Evolutionary conservation across 35 echinoderm and acorn worm species (phyloP).

Genomic region (Apostichopus parvimensis): DNA sequence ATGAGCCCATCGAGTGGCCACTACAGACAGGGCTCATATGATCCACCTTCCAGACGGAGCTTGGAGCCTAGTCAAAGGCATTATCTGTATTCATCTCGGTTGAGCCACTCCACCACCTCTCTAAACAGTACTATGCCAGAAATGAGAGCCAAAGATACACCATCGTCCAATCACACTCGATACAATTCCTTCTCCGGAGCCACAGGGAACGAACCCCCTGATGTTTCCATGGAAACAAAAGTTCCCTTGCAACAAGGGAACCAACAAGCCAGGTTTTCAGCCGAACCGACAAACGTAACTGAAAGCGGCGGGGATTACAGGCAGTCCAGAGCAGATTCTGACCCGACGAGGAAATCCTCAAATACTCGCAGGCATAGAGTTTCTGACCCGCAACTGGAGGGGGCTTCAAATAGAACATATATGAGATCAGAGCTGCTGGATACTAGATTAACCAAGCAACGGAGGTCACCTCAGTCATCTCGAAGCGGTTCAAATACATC

Average conservation of each 20-base stretch:
- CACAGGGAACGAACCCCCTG: constrained; percentile 18
- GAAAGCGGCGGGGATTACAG: neutral
- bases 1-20: neutral
- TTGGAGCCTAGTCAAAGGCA: neutral
- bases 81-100: constrained; percentile 30
- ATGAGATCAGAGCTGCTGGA: neutral
- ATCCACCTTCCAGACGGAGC: neutral
- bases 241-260: neutral
- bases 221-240: constrained; percentile 52
- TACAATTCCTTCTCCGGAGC: constrained; percentile 22
- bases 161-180: neutral
- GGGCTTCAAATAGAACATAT: neutral
- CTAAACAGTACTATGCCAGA: constrained; percentile 36
- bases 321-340: constrained; percentile 46
- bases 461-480: constrained; percentile 13
- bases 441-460: neutral
- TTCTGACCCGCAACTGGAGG: constrained; percentile 27
- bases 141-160: neutral
- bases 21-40: constrained; percentile 37
- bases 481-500: constrained; percentile 36
- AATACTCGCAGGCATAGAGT: neutral
- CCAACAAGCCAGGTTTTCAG: neutral
- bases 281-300: neutral
- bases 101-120: constrained; percentile 3
- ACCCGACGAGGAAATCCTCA: neutral